Conservation (phyloP, 2,888 invertebrate genomes). For the Temnothorax unifasciatus region DNA sequence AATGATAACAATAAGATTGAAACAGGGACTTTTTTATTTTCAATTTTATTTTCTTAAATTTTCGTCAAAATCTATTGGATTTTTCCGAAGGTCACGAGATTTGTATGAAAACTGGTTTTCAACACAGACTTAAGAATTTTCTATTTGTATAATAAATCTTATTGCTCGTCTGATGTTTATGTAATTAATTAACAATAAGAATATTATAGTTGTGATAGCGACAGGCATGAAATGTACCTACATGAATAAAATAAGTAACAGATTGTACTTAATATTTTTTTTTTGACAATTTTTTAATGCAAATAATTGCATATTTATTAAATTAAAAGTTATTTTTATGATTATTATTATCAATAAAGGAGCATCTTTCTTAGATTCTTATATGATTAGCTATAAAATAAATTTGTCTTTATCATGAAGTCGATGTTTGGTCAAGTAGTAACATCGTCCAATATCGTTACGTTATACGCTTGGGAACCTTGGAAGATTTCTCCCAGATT, state of each 20-base stretch:
- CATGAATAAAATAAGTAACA: neutral
- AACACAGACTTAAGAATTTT: neutral
- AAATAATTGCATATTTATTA: too few relatives aligned
- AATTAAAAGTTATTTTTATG: neutral
- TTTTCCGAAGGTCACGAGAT: neutral
- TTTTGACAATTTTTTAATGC: neutral
- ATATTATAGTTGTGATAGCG: neutral
- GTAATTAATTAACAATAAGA: neutral
- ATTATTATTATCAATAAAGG: neutral
- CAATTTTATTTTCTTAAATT: neutral
- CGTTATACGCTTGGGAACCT: neutral
- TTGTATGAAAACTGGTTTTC: neutral
- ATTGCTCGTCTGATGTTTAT: neutral
- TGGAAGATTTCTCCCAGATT: conserved; percentile 22
- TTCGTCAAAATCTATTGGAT: neutral
- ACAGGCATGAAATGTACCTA: neutral
- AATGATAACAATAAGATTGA: neutral
- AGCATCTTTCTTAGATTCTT: neutral
- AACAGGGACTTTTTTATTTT: neutral
- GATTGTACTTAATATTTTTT: neutral
- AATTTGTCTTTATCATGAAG: neutral
- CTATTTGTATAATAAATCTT: neutral
- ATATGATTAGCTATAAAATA: neutral
- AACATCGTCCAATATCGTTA: neutral
- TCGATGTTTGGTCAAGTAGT: neutral